phyloP scores from a whole-genome alignment of 2,113 vertebrate genomes.

The Acinonyx jubatus region DNA sequence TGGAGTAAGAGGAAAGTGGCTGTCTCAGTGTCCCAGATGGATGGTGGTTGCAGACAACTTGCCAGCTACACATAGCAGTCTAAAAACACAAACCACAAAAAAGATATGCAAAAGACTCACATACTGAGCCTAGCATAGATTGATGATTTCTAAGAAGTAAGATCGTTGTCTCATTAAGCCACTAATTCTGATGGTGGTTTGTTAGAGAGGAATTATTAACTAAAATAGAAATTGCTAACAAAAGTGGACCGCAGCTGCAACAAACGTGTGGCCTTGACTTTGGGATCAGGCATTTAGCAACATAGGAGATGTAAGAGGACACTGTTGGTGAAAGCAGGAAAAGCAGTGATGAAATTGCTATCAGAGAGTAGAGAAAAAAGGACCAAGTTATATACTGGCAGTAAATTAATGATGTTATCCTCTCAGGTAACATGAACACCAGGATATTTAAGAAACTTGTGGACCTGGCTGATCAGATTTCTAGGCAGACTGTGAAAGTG shows the following conservation, averaged over 20 bases:
- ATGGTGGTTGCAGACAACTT: background rate
- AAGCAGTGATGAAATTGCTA: background rate
- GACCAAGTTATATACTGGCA: too few relatives aligned
- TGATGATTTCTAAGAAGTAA: background rate
- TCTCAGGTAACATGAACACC: background rate
- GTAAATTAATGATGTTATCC: background rate
- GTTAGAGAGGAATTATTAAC: background rate
- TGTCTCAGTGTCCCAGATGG: background rate
- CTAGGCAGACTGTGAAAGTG: background rate
- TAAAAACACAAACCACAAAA: background rate
- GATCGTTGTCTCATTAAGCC: background rate
- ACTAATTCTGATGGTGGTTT: background rate
- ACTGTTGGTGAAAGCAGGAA: background rate
- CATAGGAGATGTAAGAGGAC: background rate
- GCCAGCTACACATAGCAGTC: background rate
- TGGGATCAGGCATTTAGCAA: background rate
- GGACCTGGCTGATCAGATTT: background rate
- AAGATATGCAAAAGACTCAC: background rate
- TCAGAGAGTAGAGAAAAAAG: background rate
- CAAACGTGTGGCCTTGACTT: background rate
- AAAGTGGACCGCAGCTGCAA: background rate
- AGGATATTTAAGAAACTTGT: background rate
- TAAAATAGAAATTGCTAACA: background rate
- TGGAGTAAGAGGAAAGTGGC: background rate
- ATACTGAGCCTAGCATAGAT: too few relatives aligned